phyloP scores from a whole-genome alignment of 2,888 invertebrate genomes.

The Ectropis crepuscularia region DNA sequence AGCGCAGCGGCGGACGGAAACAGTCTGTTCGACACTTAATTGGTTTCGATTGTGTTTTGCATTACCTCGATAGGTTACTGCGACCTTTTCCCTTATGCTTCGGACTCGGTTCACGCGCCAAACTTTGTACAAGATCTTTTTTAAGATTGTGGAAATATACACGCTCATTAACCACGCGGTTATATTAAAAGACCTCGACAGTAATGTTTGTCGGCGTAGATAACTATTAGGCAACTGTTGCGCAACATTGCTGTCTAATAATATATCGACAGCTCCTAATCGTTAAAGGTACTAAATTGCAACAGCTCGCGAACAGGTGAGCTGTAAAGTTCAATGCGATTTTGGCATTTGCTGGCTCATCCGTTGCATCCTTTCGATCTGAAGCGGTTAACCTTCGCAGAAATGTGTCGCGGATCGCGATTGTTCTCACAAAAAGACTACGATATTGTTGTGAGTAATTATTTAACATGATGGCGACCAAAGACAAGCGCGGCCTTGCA shows the following conservation, averaged over 20 bases:
- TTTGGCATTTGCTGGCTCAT: slow-evolving; percentile 73
- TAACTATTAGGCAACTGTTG: slow-evolving; percentile 57
- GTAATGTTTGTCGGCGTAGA: slow-evolving; percentile 50
- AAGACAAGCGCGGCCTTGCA: slow-evolving; percentile 70
- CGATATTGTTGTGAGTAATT: slow-evolving; percentile 58
- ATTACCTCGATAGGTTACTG: slow-evolving; percentile 57
- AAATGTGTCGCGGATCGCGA: slow-evolving; percentile 59
- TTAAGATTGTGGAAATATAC: slow-evolving; percentile 46
- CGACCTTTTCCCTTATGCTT: slow-evolving; percentile 49
- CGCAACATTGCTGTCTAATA: slow-evolving; percentile 42
- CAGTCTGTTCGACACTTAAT: slow-evolving; percentile 55
- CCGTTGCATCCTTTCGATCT: slow-evolving; percentile 73
- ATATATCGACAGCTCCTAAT: slow-evolving; percentile 40
- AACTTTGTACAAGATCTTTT: slow-evolving; percentile 27
- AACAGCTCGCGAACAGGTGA: slow-evolving; percentile 45
- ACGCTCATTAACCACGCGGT: slow-evolving; percentile 55
- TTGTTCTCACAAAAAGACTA: slow-evolving; percentile 51
- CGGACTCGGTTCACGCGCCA: slow-evolving; percentile 18
- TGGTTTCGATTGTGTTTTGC: slow-evolving; percentile 58
- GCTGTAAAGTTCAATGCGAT: slow-evolving; percentile 65
- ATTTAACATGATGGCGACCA: slow-evolving; percentile 66
- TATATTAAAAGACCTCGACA: slow-evolving; percentile 62
- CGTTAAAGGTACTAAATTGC: slow-evolving; percentile 40
- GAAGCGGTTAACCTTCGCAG: slow-evolving; percentile 71
- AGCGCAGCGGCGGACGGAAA: slow-evolving; percentile 45